Conservation (phyloP, 2,113 vertebrate species). For the Aramus guarauna region DNA sequence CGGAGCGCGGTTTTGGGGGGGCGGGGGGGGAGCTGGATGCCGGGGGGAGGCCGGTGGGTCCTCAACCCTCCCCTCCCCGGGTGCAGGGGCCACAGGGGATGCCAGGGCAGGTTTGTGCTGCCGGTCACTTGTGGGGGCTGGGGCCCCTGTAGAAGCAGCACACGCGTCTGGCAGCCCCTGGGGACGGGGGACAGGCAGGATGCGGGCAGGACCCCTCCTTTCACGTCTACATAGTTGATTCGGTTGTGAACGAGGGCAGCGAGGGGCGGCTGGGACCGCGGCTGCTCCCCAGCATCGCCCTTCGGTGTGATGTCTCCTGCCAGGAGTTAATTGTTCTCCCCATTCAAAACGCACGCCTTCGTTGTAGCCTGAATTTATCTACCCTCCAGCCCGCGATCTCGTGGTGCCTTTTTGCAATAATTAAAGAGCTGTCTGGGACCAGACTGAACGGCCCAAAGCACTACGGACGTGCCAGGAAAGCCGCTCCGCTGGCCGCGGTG, state of each 20-base stretch:
- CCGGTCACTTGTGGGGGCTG: background rate
- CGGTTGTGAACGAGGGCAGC: too few species aligned
- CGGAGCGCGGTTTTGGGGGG: accelerated
- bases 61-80: background rate
- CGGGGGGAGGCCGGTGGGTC: background rate
- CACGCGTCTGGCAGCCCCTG: background rate
- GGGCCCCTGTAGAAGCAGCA: background rate
- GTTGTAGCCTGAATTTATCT: too few species aligned
- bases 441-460: too few species aligned
- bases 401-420: background rate
- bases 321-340: too few species aligned
- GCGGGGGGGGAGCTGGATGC: background rate
- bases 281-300: background rate
- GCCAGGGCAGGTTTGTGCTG: background rate
- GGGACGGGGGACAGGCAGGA: background rate
- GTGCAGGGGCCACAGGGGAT: background rate
- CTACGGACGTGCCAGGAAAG: background rate
- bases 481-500: background rate
- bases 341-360: background rate
- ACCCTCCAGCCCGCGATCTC: background rate
- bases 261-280: background rate
- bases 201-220: too few species aligned
- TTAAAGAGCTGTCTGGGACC: background rate
- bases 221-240: background rate
- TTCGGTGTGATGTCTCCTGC: background rate